Evolutionary conservation across 1,140 invertebrate species (phyloP).

Genomic region (Aphelenchoides besseyi): DNA sequence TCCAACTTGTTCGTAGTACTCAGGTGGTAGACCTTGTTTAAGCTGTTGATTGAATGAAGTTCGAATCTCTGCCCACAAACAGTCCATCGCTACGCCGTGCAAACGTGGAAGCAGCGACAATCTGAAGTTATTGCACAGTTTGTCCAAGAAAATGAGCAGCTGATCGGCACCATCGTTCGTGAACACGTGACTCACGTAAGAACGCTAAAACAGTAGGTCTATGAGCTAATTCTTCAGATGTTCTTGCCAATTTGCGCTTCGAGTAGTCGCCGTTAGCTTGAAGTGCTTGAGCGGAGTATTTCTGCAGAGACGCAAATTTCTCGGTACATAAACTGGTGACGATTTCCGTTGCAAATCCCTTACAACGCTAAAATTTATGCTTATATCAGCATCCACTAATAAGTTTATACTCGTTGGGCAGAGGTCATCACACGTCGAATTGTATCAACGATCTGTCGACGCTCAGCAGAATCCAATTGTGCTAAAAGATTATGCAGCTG

Average conservation of each 20-base stretch:
- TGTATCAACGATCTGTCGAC: conserved; percentile 17
- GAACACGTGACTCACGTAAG: conserved; percentile 29
- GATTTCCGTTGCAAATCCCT: conserved; percentile 27
- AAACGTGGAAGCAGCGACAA: conserved; percentile 27
- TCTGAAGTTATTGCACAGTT: conserved; percentile 35
- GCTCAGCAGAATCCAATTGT: conserved; percentile 26
- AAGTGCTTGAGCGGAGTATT: conserved; percentile 23
- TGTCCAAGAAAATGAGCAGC: conserved; percentile 32
- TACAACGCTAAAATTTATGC: conserved; percentile 30
- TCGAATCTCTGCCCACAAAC: conserved; percentile 31
- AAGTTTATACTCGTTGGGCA: conserved; percentile 17
- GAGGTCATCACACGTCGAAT: conserved; percentile 31
- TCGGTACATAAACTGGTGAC: conserved; percentile 30
- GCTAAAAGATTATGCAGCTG: conserved; percentile 20
- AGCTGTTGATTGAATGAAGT: conserved; percentile 25
- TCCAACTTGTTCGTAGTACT: conserved; percentile 34
- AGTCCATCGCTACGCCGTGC: conserved; percentile 22
- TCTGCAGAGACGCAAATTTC: conserved; percentile 24
- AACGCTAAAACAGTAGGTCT: conserved; percentile 25
- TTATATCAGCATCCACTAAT: background rate
- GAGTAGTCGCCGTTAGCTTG: background rate
- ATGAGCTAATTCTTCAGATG: too few species aligned
- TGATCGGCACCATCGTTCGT: conserved; percentile 29
- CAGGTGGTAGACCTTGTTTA: conserved; percentile 23
- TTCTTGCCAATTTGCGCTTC: conserved; percentile 23